Conservation (phyloP, 1,140 invertebrate species). For the Scaptomyza graminum region DNA sequence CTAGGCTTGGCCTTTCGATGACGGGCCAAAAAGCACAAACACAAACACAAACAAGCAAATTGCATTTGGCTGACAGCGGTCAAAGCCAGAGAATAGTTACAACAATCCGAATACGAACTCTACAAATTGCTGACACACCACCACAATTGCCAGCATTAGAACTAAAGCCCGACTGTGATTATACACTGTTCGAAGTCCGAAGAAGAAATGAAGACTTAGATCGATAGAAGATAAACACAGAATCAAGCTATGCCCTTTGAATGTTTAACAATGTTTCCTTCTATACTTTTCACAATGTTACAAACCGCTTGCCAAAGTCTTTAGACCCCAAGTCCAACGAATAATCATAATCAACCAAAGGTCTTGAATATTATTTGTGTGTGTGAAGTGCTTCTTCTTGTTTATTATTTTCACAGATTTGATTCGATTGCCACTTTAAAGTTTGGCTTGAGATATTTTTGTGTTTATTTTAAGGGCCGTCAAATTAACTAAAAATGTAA, state of each 20-base stretch:
- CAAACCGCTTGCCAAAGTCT: not conserved
- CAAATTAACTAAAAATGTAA: constrained; percentile 73
- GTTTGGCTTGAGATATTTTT: constrained; percentile 5
- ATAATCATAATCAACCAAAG: not conserved
- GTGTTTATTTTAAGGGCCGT: constrained; percentile 28
- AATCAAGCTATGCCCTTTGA: too few species aligned
- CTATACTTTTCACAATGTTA: not conserved
- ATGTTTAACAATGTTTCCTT: too few species aligned
- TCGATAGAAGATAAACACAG: too few species aligned
- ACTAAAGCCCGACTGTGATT: not conserved
- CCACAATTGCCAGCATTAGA: not conserved
- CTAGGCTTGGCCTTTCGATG: constrained; percentile 6
- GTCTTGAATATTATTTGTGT: constrained; percentile 25
- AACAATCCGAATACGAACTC: constrained; percentile 1
- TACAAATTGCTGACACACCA: constrained; percentile 43
- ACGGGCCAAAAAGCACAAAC: constrained; percentile 3
- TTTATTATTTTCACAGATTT: constrained; percentile 28
- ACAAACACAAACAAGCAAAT: constrained; percentile 16
- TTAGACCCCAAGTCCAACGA: not conserved
- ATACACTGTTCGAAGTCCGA: not conserved
- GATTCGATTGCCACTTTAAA: constrained; percentile 38
- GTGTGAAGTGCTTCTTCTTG: constrained; percentile 19
- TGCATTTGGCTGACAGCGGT: constrained; percentile 17
- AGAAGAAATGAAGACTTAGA: too few species aligned
- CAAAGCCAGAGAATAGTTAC: constrained; percentile 4